phyloP scores from a whole-genome alignment of 1,140 invertebrate genomes.

The Antheraea pernyi region DNA sequence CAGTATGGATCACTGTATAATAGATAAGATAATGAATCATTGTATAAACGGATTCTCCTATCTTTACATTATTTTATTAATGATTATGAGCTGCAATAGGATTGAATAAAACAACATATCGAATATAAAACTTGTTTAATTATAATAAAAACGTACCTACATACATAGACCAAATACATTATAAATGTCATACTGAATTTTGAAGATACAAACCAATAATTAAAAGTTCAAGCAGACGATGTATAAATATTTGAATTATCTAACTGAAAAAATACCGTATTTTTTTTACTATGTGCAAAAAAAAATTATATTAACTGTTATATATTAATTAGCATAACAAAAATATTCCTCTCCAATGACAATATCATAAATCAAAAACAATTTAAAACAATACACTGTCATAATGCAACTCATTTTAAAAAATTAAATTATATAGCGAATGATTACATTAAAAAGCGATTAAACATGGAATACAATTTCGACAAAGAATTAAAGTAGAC shows the following conservation, averaged over 20 bases:
- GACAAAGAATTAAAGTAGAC: too few species aligned
- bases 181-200: background rate
- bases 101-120: constrained; percentile 7
- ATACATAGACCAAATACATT: background rate
- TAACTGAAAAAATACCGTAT: background rate
- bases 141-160: background rate
- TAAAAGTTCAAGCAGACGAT: too few species aligned
- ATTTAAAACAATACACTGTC: background rate
- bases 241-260: too few species aligned
- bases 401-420: too few species aligned
- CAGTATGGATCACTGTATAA: constrained; percentile 24
- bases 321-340: background rate
- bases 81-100: background rate
- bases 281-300: background rate
- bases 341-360: background rate
- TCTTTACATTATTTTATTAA: background rate
- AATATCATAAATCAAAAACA: background rate
- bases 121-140: background rate
- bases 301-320: background rate
- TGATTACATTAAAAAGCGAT: background rate
- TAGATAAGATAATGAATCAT: constrained; percentile 39
- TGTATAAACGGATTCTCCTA: constrained; percentile 14
- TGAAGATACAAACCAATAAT: background rate
- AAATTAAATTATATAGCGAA: too few species aligned
- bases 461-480: background rate